Evolutionary conservation across 2,797 vertebrate genomes (phyloP).

Genomic region (Onychomys torridus): DNA sequence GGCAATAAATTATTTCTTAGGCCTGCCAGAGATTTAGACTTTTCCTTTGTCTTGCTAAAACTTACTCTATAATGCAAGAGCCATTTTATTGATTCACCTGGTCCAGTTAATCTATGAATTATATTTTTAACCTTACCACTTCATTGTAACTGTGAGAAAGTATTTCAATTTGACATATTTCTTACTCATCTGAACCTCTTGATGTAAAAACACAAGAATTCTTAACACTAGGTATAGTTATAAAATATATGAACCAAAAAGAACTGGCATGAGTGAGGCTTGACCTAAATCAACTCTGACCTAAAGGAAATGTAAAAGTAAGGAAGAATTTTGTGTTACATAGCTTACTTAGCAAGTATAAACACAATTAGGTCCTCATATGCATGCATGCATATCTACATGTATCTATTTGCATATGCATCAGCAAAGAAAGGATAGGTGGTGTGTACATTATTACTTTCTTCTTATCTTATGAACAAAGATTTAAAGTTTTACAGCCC

Average conservation of each 20-base stretch:
- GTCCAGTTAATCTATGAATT: conserved; percentile 71
- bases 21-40: conserved; percentile 36
- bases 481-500: neutral
- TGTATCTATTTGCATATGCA: neutral
- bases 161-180: conserved; percentile 73
- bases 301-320: conserved; percentile 40
- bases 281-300: conserved; percentile 49
- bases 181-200: conserved; percentile 63
- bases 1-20: conserved; percentile 74
- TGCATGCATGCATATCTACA: neutral
- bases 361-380: neutral
- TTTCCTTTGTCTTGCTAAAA: conserved; percentile 66
- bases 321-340: neutral
- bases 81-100: conserved; percentile 62
- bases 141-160: conserved; percentile 57
- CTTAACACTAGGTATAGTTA: conserved; percentile 25
- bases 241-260: conserved; percentile 65
- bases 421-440: neutral
- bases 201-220: conserved; percentile 67
- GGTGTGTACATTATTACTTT: neutral
- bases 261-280: conserved; percentile 29
- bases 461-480: neutral
- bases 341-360: neutral
- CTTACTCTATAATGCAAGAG: conserved; percentile 61
- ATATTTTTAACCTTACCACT: conserved; percentile 72